phyloP scores from a whole-genome alignment of 2,888 invertebrate species.

The Cerastis rubricosa region DNA sequence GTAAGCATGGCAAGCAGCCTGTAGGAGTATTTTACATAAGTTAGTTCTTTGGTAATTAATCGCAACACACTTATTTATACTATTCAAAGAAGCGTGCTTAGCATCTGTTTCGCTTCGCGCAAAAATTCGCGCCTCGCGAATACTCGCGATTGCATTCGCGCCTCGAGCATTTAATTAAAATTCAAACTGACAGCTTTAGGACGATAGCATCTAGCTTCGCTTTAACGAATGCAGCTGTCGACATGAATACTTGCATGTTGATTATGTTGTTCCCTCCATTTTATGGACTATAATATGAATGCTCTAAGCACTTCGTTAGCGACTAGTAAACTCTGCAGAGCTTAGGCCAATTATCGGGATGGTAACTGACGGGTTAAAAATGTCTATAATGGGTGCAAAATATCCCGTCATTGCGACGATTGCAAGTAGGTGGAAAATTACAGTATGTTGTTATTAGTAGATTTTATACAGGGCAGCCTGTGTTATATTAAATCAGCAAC shows the following conservation, averaged over 20 bases:
- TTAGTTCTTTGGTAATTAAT: neutral
- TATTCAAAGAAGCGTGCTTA: slow-evolving; percentile 10
- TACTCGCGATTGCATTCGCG: slow-evolving; percentile 12
- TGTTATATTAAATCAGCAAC: neutral
- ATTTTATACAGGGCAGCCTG: neutral
- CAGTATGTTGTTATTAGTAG: neutral
- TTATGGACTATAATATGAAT: neutral
- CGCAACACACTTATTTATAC: neutral
- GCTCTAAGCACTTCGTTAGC: neutral
- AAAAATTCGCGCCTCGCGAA: slow-evolving; percentile 4
- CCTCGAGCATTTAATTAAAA: slow-evolving; percentile 40
- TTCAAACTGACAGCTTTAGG: slow-evolving; percentile 40
- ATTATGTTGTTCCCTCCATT: slow-evolving; percentile 29
- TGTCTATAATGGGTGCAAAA: neutral
- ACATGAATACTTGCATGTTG: slow-evolving; percentile 23
- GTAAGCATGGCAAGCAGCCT: neutral
- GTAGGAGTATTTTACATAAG: neutral
- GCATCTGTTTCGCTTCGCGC: neutral
- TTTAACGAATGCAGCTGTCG: slow-evolving; percentile 23
- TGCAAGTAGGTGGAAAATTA: no score
- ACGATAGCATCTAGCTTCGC: slow-evolving; percentile 39
- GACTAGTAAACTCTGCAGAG: neutral
- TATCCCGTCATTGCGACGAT: no score
- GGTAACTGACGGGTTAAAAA: neutral
- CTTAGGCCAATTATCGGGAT: neutral